These are phyloP conservation scores for Hemitrygon akajei DNA, from an alignment of 2,797 vertebrate genomes.

Conservation along the genomic window DNA sequence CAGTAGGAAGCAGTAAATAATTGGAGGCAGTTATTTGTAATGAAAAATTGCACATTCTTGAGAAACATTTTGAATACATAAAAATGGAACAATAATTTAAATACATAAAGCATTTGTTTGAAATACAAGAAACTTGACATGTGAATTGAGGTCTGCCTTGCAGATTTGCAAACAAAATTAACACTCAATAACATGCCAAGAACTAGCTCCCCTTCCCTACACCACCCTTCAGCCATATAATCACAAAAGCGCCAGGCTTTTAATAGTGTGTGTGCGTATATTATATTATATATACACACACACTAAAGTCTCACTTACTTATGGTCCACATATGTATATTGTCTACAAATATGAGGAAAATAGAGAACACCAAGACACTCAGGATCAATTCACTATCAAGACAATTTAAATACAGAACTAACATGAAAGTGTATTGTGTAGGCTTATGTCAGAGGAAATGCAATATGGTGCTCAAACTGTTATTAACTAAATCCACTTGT, in stretches of 20 bases:
- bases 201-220: neutral
- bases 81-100: conserved; percentile 38
- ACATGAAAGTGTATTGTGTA: neutral
- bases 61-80: conserved; percentile 25
- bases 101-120: conserved; percentile 35
- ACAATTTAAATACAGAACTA: conserved; percentile 1
- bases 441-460: neutral
- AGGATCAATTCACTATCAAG: conserved; percentile 14
- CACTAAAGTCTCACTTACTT: conserved; percentile 1
- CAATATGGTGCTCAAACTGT: neutral
- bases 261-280: neutral
- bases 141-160: conserved; percentile 27
- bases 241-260: conserved; percentile 35
- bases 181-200: conserved; percentile 12
- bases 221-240: neutral
- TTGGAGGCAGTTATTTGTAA: conserved; percentile 24
- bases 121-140: conserved; percentile 6
- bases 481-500: neutral
- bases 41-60: conserved; percentile 34
- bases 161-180: conserved; percentile 5
- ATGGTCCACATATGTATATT: conserved; percentile 19
- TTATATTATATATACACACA: neutral
- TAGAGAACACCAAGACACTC: conserved; percentile 11
- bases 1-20: conserved; percentile 36
- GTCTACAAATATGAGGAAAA: neutral